Percentiles rank a stretch among this genome's conserved stretches.
Conservation (phyloP, 2,888 invertebrate genomes). For the Fragum whitleyi region DNA sequence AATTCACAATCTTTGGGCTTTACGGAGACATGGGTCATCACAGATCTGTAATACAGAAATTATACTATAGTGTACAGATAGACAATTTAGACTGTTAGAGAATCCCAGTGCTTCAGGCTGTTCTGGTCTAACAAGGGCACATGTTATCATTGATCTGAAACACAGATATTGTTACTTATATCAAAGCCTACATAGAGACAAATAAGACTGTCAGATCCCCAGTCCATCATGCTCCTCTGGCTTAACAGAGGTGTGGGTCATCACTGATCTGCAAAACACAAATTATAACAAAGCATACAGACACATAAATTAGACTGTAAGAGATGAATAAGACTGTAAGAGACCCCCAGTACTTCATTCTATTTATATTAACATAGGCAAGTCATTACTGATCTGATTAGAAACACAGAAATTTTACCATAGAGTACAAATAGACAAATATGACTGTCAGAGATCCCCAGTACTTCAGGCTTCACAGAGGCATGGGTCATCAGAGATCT, state of each 20-base stretch:
- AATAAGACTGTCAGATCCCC: conserved; percentile 84
- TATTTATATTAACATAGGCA: conserved; percentile 84
- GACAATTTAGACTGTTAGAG: too few relatives aligned
- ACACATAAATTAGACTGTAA: conserved; percentile 84
- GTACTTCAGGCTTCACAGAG: conserved; percentile 80
- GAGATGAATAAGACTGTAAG: too few relatives aligned
- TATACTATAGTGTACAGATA: too few relatives aligned
- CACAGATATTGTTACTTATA: too few relatives aligned
- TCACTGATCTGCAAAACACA: conserved; percentile 80
- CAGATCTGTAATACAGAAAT: conserved; percentile 78
- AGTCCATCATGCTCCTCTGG: conserved; percentile 81
- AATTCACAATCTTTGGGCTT: conserved; percentile 80
- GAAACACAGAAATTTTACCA: too few relatives aligned
- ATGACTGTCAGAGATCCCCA: conserved; percentile 84
- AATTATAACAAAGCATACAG: too few relatives aligned
- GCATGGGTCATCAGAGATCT: conserved; percentile 85
- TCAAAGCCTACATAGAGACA: conserved; percentile 85
- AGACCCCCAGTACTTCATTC: conserved; percentile 82
- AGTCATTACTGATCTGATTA: conserved; percentile 85
- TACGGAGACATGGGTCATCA: conserved; percentile 85
- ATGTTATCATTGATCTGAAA: too few relatives aligned
- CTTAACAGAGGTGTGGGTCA: conserved; percentile 85
- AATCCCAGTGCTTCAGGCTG: too few relatives aligned
- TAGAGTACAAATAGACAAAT: conserved; percentile 85
- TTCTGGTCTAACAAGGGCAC: too few relatives aligned